These are phyloP conservation scores for Cataglyphis cursor DNA, from an alignment of 2,888 invertebrate genomes.

Conservation along the genomic window DNA sequence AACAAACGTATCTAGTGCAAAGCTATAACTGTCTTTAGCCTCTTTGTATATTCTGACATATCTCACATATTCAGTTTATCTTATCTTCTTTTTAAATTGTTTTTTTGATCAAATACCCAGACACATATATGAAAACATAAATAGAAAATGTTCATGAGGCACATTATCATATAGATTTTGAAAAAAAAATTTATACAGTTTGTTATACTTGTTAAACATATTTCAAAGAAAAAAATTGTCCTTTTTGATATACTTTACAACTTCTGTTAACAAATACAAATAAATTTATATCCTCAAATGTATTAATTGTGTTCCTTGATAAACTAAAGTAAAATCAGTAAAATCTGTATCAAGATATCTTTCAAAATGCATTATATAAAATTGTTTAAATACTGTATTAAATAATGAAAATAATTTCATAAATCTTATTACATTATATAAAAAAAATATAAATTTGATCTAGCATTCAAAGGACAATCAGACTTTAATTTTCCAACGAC, in stretches of 20 bases:
- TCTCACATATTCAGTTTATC: conserved; percentile 11
- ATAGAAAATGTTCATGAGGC: conserved; percentile 37
- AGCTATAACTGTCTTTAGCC: conserved; percentile 10
- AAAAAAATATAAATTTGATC: neutral
- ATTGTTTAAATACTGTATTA: neutral
- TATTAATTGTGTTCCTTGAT: neutral
- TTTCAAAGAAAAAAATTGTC: neutral
- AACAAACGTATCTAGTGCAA: conserved; percentile 38
- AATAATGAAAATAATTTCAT: conserved; percentile 13
- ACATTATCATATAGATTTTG: conserved; percentile 10
- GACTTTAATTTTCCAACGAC: conserved; percentile 12
- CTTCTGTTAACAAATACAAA: neutral
- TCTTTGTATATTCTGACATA: neutral
- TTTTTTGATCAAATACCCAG: conserved; percentile 4
- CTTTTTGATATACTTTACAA: neutral
- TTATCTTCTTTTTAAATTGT: conserved; percentile 11
- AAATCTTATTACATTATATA: conserved; percentile 15
- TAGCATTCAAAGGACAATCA: conserved; percentile 32
- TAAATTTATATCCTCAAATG: neutral
- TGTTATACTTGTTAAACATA: conserved; percentile 7
- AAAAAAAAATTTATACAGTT: conserved; percentile 15
- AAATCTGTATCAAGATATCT: neutral
- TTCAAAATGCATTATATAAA: conserved; percentile 3
- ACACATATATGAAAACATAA: conserved; percentile 29
- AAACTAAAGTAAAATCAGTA: neutral